Base-by-base conservation (phyloP, 2,888 invertebrate species). In the Philonicus albiceps region DNA sequence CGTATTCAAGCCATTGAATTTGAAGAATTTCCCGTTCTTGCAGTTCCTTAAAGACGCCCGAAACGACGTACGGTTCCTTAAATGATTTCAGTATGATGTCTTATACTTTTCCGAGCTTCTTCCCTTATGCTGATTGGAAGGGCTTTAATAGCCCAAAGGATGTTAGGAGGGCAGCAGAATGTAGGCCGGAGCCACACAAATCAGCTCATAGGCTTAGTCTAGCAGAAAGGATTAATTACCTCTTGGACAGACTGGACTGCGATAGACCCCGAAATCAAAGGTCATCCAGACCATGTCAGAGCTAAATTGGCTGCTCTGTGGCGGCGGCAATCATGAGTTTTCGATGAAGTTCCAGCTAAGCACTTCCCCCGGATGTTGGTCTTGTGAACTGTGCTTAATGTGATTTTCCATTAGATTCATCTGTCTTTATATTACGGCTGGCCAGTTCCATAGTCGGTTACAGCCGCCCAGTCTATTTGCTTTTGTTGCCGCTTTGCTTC, bases 381-480 rank as follows among this genome's bases (percentile, higher is more conserved):
- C 40, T 37, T 22, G 37, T 76, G 76, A 76, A 40, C 37, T 76
- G 37, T 37, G 34, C 34, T 40, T 76, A 76, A 76, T 37, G 37
- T 40, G 34, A 76, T 76, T 76, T 76, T 34, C 76, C 76, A 76
- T 76, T 76, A 76, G 76, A 37, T 37, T 76, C 37, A 40, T 76
- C 40, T 40, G 37, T 37, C 37, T 76, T 37, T 76, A 37, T 40
- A 22, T 22, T 34, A 76, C 40, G 37, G 76, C 40, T 76, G 34
- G 37, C 76, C 22, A 19, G 22, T 16, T 76, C 34, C 76, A 43
- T 16, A 37, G 76, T 40, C 19, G 27, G 27, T 4, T n/a, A 64
- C 64, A 8, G 11, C 64, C 19, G 64, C 27, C 55, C 27, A 64
- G 64, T 27, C 8, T 64, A 27, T 64, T 64, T 64, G 27, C 64